Evolutionary conservation across 2,797 vertebrate species (phyloP), one percentile per base, ranked within the genome.

Genomic region (Danio choprae): DNA sequence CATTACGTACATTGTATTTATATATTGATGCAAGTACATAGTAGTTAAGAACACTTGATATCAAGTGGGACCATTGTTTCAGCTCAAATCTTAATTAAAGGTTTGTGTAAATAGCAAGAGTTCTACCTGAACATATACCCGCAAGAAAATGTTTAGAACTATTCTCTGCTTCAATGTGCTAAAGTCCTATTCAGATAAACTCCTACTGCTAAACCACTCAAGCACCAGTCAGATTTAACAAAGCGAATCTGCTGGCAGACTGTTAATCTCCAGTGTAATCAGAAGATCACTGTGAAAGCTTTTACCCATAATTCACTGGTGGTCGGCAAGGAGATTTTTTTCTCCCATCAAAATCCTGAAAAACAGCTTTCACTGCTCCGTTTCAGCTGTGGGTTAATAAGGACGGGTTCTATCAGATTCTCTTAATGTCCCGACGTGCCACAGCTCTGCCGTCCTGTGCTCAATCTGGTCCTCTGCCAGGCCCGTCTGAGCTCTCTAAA

Each of bases 401-500:
- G 43, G 44, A 68, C 29, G 6, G 46, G 38, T 70, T 62, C 36
- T 62, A 71, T 79, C 56, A 63, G 77, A 79, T 79, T 63, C 20
- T 46, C 68, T 55, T 63, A 56, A 79, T 60, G 56, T 70, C 40
- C 20, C 58, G 5, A 40, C 4, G 58, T 1, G 3, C 12, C n/a
- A 41, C 50, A 22, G 59, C 48, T 55, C 15, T 79, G 36, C 6
- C 40, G 78, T 73, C 55, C 56, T 29, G 12, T 51, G 56, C 10
- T 29, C 10, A 56, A 48, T 65, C 69, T 80, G 78, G 69, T 80
- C 48, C 2, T 4, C 69, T 64, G 78, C 78, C 78, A 73, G 59
- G 50, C 43, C 69, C 51, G 69, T 73, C 59, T 80, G 78, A 59
- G 50, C 69, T 80, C 40, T 78, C 40, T 58, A 65, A 76, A 59